Conservation (phyloP, 2,797 vertebrate species). For the Cebuella pygmaea region DNA sequence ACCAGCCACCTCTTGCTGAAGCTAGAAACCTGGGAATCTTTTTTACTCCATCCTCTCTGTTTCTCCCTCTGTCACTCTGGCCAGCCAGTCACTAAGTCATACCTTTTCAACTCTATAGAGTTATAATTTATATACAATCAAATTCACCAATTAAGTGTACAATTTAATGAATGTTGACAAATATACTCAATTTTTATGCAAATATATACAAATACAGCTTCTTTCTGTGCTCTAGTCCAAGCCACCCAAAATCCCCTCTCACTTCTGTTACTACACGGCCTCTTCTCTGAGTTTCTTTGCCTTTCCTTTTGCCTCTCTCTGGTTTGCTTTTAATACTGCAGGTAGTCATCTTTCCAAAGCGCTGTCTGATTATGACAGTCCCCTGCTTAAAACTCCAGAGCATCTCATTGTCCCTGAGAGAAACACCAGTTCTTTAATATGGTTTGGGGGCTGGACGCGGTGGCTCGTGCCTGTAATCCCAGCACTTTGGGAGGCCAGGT, state of each 20-base stretch:
- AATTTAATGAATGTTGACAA: neutral
- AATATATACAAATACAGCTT: neutral
- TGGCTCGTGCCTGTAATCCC: no score
- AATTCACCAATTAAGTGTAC: neutral
- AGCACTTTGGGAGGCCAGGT: no score
- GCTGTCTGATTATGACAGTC: neutral
- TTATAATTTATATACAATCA: neutral
- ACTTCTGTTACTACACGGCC: neutral
- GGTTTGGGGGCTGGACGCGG: rapidly evolving
- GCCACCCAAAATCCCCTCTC: no score
- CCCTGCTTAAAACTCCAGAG: neutral
- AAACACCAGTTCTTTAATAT: neutral
- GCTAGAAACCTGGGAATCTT: neutral
- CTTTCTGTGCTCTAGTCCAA: neutral
- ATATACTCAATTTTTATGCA: neutral
- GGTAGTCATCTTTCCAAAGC: neutral
- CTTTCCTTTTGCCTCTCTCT: neutral
- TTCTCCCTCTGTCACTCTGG: neutral
- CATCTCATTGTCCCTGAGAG: neutral
- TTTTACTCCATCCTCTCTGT: neutral
- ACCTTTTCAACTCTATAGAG: neutral
- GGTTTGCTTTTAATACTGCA: neutral
- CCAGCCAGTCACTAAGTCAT: neutral
- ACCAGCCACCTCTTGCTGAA: neutral
- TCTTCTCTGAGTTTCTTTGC: neutral